phyloP scores from a whole-genome alignment of 2,113 vertebrate genomes.

The Malurus cyaneus region DNA sequence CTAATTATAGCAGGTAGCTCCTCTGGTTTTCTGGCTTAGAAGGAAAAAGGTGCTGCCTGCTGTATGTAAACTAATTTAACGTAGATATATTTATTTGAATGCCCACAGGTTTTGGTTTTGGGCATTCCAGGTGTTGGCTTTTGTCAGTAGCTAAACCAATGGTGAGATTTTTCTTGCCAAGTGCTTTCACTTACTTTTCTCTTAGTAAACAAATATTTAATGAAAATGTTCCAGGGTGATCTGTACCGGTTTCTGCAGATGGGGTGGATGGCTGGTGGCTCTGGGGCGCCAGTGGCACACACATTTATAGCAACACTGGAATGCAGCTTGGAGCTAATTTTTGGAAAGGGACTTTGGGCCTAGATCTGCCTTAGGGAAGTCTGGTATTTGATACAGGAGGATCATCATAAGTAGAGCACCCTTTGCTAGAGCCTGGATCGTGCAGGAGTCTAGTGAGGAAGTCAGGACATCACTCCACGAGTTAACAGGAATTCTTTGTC shows the following conservation, averaged over 20 bases:
- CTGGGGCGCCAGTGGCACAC: background rate
- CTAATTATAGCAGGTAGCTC: constrained; percentile 10
- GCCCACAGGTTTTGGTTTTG: background rate
- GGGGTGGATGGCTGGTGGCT: background rate
- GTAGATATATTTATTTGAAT: background rate
- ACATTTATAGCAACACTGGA: constrained; percentile 40
- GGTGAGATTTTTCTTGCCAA: constrained; percentile 1
- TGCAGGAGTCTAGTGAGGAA: background rate
- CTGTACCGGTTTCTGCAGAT: background rate
- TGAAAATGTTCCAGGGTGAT: background rate
- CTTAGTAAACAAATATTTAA: background rate
- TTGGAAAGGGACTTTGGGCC: background rate
- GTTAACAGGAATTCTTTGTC: background rate
- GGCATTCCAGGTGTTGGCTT: background rate
- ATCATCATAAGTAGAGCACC: background rate
- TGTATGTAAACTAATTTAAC: background rate
- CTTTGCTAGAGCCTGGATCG: background rate
- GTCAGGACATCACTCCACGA: background rate
- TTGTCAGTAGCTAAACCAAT: background rate
- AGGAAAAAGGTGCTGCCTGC: constrained; percentile 2
- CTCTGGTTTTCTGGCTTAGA: background rate
- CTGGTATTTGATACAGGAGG: background rate
- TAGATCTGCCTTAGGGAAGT: background rate
- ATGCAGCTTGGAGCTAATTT: constrained; percentile 28
- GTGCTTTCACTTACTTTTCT: background rate